These are phyloP conservation scores for Peromyscus attwateri DNA, from an alignment of 2,797 vertebrate genomes.

Conservation along the genomic window DNA sequence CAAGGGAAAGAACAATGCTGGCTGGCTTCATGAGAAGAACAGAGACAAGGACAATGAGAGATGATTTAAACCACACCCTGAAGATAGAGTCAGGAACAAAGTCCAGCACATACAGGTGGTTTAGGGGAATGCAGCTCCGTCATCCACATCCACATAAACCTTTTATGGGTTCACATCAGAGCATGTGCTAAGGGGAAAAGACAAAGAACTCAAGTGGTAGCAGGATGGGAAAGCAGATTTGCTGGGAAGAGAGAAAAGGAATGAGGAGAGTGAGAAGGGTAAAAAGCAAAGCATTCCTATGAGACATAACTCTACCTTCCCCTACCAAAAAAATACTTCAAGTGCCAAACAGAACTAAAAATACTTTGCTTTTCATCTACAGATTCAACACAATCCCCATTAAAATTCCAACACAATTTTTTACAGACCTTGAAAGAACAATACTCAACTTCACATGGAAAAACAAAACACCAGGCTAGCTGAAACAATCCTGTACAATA, in stretches of 20 bases:
- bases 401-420: too few species aligned
- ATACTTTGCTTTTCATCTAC: not conserved
- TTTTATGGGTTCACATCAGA: slow-evolving; percentile 57
- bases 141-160: slow-evolving; percentile 60
- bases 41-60: slow-evolving; percentile 25
- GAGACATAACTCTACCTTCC: slow-evolving; percentile 56
- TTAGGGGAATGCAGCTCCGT: slow-evolving; percentile 57
- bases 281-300: slow-evolving; percentile 66
- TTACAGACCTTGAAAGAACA: too few species aligned
- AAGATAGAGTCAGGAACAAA: slow-evolving; percentile 61
- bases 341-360: slow-evolving; percentile 52
- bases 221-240: slow-evolving; percentile 70
- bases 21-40: slow-evolving; percentile 61
- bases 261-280: slow-evolving; percentile 76
- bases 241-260: slow-evolving; percentile 67
- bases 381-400: too few species aligned
- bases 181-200: slow-evolving; percentile 55
- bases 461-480: too few species aligned
- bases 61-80: slow-evolving; percentile 66
- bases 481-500: too few species aligned
- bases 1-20: slow-evolving; percentile 73
- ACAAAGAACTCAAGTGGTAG: slow-evolving; percentile 66
- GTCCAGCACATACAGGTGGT: slow-evolving; percentile 22
- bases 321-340: slow-evolving; percentile 58
- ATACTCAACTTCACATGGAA: too few species aligned